These are phyloP conservation scores for Sminthopsis crassicaudata DNA, from an alignment of 2,113 vertebrate species.

Conservation along the genomic window DNA sequence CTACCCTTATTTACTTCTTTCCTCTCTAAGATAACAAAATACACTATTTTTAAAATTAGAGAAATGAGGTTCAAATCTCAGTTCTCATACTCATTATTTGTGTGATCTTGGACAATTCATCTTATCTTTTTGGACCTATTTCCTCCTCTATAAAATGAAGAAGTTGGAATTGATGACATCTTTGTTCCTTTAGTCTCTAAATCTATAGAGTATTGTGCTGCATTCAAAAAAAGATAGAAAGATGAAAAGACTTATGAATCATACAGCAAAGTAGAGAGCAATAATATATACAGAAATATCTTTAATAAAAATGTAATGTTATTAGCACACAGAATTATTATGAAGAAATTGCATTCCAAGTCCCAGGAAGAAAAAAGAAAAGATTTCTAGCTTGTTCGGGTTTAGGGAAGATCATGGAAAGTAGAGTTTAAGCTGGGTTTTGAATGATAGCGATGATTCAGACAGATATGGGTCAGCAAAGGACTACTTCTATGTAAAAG, in stretches of 20 bases:
- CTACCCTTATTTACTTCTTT: too few species aligned
- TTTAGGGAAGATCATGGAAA: neutral
- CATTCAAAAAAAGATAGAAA: neutral
- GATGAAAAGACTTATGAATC: neutral
- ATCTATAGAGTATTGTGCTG: neutral
- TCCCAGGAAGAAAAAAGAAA: neutral
- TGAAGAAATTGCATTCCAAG: neutral
- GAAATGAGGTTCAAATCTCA: neutral
- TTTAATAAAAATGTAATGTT: neutral
- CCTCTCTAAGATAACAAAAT: neutral
- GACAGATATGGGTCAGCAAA: neutral
- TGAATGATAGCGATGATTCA: neutral
- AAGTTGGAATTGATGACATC: neutral
- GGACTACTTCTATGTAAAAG: neutral
- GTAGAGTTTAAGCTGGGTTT: neutral
- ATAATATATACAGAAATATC: neutral
- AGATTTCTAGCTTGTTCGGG: neutral
- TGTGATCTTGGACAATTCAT: neutral
- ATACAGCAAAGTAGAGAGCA: neutral
- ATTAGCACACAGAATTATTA: neutral
- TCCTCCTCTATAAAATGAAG: neutral
- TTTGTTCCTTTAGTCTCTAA: neutral
- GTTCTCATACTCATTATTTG: neutral
- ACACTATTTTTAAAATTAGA: neutral
- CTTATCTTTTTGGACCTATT: neutral